These are phyloP conservation scores for Micromussa lordhowensis DNA, from an alignment of 92 coral and sea anemone species.

Conservation along the genomic window DNA sequence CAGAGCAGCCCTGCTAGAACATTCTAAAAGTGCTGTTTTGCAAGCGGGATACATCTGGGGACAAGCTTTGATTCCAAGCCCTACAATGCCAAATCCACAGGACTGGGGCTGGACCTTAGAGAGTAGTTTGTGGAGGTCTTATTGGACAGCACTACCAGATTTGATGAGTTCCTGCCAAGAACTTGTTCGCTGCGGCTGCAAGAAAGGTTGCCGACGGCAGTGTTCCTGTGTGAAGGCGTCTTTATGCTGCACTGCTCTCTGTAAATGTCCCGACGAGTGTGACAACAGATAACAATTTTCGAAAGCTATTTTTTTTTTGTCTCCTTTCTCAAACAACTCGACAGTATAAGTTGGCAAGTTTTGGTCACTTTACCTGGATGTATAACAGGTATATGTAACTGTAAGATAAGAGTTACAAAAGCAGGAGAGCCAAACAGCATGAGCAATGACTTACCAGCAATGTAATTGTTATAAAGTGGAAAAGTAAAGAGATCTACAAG, in stretches of 20 bases:
- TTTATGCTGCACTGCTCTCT: not conserved
- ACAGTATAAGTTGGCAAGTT: too few relatives aligned
- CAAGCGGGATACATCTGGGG: too few relatives aligned
- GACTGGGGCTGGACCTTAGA: constrained; percentile 41
- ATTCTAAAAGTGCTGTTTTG: too few relatives aligned
- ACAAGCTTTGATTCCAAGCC: constrained; percentile 34
- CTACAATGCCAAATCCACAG: constrained; percentile 16
- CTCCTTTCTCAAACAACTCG: not conserved
- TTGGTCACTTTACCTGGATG: too few relatives aligned
- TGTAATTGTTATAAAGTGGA: too few relatives aligned
- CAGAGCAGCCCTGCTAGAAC: too few relatives aligned
- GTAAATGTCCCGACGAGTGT: not conserved
- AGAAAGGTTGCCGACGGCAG: not conserved
- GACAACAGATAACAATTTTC: not conserved
- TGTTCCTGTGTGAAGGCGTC: constrained; percentile 1
- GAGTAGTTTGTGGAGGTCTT: constrained; percentile 39
- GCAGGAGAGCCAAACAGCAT: constrained; percentile 10
- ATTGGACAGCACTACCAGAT: constrained; percentile 59
- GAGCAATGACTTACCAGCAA: too few relatives aligned
- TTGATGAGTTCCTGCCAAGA: constrained; percentile 34
- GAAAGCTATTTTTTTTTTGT: not conserved
- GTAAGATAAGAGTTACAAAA: not conserved
- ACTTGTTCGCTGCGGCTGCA: constrained; percentile 40
- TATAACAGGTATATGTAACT: constrained; percentile 9
- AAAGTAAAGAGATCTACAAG: too few relatives aligned